phyloP scores from a whole-genome alignment of 1,140 invertebrate genomes.

The Maconellicoccus hirsutus region DNA sequence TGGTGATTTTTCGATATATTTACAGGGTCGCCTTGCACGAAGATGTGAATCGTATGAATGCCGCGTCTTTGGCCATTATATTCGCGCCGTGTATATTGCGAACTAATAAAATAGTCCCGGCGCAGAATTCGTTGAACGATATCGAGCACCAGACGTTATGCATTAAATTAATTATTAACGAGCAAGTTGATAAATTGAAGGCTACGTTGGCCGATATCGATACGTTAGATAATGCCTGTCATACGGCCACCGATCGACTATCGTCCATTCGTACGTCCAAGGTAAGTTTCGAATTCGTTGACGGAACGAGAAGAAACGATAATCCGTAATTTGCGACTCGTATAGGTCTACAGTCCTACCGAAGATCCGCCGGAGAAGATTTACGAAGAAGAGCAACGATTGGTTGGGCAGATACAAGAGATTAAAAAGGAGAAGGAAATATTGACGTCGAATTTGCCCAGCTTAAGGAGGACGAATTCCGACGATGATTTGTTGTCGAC shows the following conservation, averaged over 20 bases:
- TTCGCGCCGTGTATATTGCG: conserved; percentile 89
- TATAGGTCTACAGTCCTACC: conserved; percentile 35
- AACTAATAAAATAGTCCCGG: conserved; percentile 70
- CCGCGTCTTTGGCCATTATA: conserved; percentile 82
- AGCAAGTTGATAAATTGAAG: conserved; percentile 60
- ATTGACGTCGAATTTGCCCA: conserved; percentile 64
- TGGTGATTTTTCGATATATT: conserved; percentile 11
- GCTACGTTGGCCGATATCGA: conserved; percentile 77
- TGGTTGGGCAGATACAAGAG: conserved; percentile 60
- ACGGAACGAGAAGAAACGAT: background rate
- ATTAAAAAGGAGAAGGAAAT: conserved; percentile 68
- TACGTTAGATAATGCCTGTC: conserved; percentile 68
- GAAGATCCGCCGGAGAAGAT: conserved; percentile 40
- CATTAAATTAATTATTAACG: conserved; percentile 76
- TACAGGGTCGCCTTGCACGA: conserved; percentile 68
- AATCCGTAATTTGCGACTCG: background rate
- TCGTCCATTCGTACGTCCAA: conserved; percentile 60
- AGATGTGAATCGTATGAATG: conserved; percentile 81
- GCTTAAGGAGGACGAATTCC: conserved; percentile 61
- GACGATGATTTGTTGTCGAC: conserved; percentile 71
- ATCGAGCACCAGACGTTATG: conserved; percentile 68
- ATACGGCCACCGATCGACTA: conserved; percentile 59
- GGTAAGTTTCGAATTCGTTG: conserved; percentile 34
- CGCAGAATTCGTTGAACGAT: conserved; percentile 77
- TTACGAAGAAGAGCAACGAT: conserved; percentile 53